Evolutionary conservation across 2,113 vertebrate genomes (phyloP), one percentile per base, ranked within the genome.

Genomic region (Vanacampus margaritifer): DNA sequence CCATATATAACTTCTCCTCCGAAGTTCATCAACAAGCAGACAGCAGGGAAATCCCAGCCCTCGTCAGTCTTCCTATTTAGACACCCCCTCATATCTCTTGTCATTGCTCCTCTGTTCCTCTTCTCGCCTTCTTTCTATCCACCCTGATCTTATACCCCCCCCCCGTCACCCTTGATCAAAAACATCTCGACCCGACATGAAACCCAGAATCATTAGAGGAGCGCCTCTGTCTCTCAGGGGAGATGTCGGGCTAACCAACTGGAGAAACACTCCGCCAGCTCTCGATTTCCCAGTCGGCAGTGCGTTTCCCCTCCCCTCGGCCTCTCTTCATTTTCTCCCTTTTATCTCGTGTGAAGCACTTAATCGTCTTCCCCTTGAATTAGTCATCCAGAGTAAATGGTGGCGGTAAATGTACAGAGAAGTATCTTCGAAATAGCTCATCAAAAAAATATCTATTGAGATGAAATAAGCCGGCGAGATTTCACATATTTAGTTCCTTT

Each of bases 311-410:
- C 59, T n/a, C 28, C 4, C 39, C 63, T 61, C 61, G 39, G 56
- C 48, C 75, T 67, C 73, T 76, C 62, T 67, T 74, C 66, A 41
- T 73, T 51, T 65, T 36, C 19, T 14, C 0, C 11, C 76, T 84
- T 85, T 85, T 56, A 82, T 84, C 79, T 79, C 17, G 14, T 68
- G 80, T 79, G 74, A 81, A 71, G 79, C 65, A 57, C 65, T 62
- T 84, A 83, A 87, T 89, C 79, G 73, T 65, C 74, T 66, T 64
- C 50, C 65, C 41, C 41, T 78, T 84, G 81, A 86, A 80, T 78
- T 76, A 79, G 74, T 82, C 79, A 85, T 81, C 67, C 77, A 73
- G 81, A 64, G 64, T 83, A 67, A 73, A 79, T 19, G 71, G 68
- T 59, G 43, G n/a, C n/a, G n/a, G 75, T 46, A 72, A 32, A 79